These are phyloP conservation scores for Drosophila navojoa DNA, from an alignment of 1,140 invertebrate genomes.

Conservation along the genomic window DNA sequence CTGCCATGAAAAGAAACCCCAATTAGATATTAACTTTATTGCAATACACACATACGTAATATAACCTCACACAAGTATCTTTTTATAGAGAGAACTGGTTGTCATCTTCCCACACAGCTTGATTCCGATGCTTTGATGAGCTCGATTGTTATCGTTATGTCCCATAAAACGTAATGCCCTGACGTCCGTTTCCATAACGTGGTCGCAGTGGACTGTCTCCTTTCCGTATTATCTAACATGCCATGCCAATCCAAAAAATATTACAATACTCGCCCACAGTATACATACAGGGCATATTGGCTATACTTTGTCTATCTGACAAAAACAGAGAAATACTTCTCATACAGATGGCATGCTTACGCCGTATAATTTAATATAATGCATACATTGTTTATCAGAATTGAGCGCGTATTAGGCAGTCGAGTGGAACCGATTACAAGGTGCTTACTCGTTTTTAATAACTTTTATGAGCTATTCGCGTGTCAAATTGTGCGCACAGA, in stretches of 20 bases:
- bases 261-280: not conserved
- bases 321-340: too few relatives aligned
- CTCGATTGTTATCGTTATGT: constrained; percentile 25
- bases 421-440: not conserved
- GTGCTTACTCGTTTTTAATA: constrained; percentile 50
- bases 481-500: constrained; percentile 34
- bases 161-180: constrained; percentile 30
- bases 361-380: too few relatives aligned
- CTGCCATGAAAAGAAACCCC: not conserved
- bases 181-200: constrained; percentile 22
- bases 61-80: not conserved
- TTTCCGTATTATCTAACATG: constrained; percentile 10
- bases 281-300: not conserved
- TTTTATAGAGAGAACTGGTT: constrained; percentile 4
- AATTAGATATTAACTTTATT: too few relatives aligned
- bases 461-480: constrained; percentile 64
- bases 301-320: too few relatives aligned
- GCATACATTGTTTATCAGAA: too few relatives aligned
- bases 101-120: not conserved
- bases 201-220: constrained; percentile 7
- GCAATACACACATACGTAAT: not conserved
- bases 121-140: constrained; percentile 25
- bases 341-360: too few relatives aligned
- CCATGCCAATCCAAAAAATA: constrained; percentile 35
- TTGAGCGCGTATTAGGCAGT: not conserved